phyloP scores from a whole-genome alignment of 2,888 invertebrate genomes.

The Balanococcus diminutus region DNA sequence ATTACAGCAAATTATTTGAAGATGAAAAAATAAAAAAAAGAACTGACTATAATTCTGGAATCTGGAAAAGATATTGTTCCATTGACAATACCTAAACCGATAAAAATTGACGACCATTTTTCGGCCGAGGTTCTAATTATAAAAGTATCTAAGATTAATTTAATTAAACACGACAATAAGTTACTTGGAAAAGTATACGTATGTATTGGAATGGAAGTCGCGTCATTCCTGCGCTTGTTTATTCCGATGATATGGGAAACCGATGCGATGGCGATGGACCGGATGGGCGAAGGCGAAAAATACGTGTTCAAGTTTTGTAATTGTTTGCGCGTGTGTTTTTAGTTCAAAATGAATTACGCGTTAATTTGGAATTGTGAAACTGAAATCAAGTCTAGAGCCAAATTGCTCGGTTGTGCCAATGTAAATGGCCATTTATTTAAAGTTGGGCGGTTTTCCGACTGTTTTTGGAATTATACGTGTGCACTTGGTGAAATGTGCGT shows the following conservation, averaged over 20 bases:
- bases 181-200: not conserved
- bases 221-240: not conserved
- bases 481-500: not conserved
- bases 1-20: too few relatives aligned
- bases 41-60: too few relatives aligned
- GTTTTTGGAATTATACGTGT: not conserved
- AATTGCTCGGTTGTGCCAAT: not conserved
- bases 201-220: not conserved
- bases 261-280: too few relatives aligned
- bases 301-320: slow-evolving; percentile 13
- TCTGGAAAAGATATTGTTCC: too few relatives aligned
- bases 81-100: too few relatives aligned
- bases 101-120: not conserved
- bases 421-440: slow-evolving; percentile 28
- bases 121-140: not conserved
- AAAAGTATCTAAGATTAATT: not conserved
- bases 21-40: too few relatives aligned
- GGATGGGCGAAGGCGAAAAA: not conserved
- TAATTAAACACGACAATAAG: not conserved
- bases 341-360: slow-evolving; percentile 10
- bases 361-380: slow-evolving; percentile 15
- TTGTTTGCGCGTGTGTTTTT: slow-evolving; percentile 9
- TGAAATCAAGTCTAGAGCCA: not conserved
- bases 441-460: slow-evolving; percentile 9
- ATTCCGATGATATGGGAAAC: not conserved